phyloP scores from a whole-genome alignment of 2,113 vertebrate genomes.

The Mus musculus region DNA sequence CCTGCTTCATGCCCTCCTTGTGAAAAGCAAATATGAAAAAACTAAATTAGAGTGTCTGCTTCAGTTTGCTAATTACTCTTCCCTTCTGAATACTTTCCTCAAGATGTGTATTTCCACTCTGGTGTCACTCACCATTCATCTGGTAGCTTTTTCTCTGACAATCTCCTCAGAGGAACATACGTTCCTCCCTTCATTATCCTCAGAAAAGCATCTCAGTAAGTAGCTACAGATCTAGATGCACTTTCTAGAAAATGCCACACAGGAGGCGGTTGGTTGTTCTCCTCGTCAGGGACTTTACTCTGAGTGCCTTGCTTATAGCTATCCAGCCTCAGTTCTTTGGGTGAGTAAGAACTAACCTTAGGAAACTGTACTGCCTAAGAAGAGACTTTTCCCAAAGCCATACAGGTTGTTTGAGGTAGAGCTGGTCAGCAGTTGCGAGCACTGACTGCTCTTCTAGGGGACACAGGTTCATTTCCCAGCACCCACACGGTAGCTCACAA shows the following conservation, averaged over 20 bases:
- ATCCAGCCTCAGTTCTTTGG: background rate
- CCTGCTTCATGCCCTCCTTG: background rate
- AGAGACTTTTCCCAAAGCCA: background rate
- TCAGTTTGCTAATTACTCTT: background rate
- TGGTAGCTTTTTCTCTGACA: background rate
- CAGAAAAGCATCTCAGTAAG: background rate
- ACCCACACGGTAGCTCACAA: background rate
- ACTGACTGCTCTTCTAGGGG: background rate
- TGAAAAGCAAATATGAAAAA: background rate
- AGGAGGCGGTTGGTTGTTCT: background rate
- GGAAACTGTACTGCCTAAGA: constrained; percentile 21
- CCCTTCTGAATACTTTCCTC: background rate
- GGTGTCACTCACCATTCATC: background rate
- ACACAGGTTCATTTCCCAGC: background rate
- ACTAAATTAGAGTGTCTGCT: background rate
- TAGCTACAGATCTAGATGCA: background rate
- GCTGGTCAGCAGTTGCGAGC: background rate
- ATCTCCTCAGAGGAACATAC: constrained; percentile 2
- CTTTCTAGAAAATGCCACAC: background rate
- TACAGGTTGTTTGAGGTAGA: background rate
- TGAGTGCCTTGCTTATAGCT: background rate
- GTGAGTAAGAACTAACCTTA: background rate
- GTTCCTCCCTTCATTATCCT: background rate
- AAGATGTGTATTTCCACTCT: background rate
- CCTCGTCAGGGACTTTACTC: background rate